These are phyloP conservation scores for Palythoa caribaeorum DNA, from an alignment of 92 coral and sea anemone genomes.

Conservation along the genomic window DNA sequence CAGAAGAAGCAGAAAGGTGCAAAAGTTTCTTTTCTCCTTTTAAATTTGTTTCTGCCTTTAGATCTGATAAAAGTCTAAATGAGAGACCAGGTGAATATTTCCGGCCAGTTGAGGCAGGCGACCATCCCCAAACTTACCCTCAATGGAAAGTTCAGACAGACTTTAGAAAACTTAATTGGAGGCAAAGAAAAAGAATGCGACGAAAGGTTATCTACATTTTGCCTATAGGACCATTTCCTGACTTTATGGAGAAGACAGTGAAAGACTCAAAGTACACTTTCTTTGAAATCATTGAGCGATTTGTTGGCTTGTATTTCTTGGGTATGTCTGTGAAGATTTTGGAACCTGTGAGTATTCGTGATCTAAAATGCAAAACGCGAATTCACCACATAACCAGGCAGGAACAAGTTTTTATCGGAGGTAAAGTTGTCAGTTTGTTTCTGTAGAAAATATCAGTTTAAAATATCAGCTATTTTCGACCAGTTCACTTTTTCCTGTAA, in stretches of 20 bases:
- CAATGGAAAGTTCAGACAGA: slow-evolving; percentile 93
- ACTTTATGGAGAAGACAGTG: slow-evolving; percentile 49
- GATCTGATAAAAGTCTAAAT: not conserved
- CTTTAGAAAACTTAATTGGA: slow-evolving; percentile 78
- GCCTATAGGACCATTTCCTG: slow-evolving; percentile 86
- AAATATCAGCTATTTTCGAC: no score
- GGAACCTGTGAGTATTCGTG: slow-evolving; percentile 66
- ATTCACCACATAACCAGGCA: slow-evolving; percentile 72
- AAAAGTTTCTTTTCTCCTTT: slow-evolving; percentile 46
- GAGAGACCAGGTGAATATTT: not conserved
- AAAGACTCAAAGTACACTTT: slow-evolving; percentile 36
- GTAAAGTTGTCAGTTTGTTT: slow-evolving; percentile 47
- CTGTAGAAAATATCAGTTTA: no score
- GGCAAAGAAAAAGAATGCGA: slow-evolving; percentile 74
- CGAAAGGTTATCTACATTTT: slow-evolving; percentile 69
- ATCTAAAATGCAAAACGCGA: slow-evolving; percentile 72
- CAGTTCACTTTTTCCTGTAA: no score
- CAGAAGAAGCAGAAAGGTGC: slow-evolving; percentile 42
- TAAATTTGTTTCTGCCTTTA: not conserved
- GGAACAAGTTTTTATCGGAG: slow-evolving; percentile 81
- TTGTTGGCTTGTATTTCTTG: slow-evolving; percentile 71
- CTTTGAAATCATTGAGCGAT: slow-evolving; percentile 72
- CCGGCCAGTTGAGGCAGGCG: not conserved
- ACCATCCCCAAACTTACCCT: slow-evolving; percentile 77
- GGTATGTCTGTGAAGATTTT: slow-evolving; percentile 75